These are phyloP conservation scores for Fistularia commersonii DNA, from an alignment of 2,797 vertebrate species.

Conservation along the genomic window DNA sequence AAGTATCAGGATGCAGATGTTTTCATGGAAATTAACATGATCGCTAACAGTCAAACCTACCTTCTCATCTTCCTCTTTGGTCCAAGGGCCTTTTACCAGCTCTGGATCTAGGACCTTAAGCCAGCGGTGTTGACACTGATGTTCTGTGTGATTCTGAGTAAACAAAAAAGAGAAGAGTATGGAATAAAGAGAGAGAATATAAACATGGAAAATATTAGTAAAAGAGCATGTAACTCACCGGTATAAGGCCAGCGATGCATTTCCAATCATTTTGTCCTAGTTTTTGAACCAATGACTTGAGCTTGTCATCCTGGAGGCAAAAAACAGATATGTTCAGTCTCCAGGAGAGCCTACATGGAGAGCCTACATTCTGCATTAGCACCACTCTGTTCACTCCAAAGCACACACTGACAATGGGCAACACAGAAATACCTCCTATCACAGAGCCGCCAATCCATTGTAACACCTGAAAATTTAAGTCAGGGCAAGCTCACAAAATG, in stretches of 20 bases:
- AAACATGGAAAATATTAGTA: accelerated
- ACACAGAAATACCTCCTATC: no score
- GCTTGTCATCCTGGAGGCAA: slow-evolving; percentile 84
- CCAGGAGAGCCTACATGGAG: no score
- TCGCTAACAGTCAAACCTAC: slow-evolving; percentile 52
- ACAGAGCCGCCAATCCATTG: no score
- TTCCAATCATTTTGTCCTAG: slow-evolving; percentile 90
- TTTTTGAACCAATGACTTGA: slow-evolving; percentile 85
- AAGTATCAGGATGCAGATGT: no score
- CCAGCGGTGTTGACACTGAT: slow-evolving; percentile 97
- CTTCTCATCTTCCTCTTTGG: slow-evolving; percentile 97
- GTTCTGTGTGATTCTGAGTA: slow-evolving; percentile 85
- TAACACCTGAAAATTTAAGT: no score
- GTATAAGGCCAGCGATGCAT: slow-evolving; percentile 82
- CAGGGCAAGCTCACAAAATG: no score
- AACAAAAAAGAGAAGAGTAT: slow-evolving; percentile 2
- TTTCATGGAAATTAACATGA: no score
- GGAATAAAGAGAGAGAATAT: neutral
- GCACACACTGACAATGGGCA: no score
- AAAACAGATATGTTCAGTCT: neutral
- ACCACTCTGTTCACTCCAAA: no score
- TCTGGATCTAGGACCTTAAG: slow-evolving; percentile 93
- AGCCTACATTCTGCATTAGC: no score
- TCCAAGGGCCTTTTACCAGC: slow-evolving; percentile 96
- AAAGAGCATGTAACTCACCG: slow-evolving; percentile 75